phyloP scores from a whole-genome alignment of 1,140 invertebrate species.

The Rhynchophorus ferrugineus region DNA sequence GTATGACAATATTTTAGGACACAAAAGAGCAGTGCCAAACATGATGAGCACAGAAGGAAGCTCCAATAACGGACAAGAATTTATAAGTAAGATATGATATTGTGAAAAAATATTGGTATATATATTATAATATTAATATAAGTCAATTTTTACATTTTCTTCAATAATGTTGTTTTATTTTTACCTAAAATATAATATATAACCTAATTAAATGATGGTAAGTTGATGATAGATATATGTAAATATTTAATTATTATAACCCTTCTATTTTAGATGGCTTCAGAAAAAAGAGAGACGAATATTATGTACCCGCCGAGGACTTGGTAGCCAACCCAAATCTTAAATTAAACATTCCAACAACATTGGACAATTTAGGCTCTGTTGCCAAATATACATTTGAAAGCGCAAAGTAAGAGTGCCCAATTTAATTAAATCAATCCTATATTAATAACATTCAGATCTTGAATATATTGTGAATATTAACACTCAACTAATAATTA shows the following conservation, averaged over 20 bases:
- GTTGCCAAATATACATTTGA: constrained; percentile 34
- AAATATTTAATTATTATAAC: no score
- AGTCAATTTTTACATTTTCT: neutral
- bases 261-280: no score
- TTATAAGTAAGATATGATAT: constrained; percentile 21
- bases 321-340: constrained; percentile 13
- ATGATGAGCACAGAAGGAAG: constrained; percentile 5
- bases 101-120: no score
- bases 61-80: constrained; percentile 12
- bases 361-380: constrained; percentile 30
- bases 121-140: neutral
- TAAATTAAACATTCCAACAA: constrained; percentile 19
- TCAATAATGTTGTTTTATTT: neutral
- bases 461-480: no score
- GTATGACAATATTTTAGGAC: constrained; percentile 12
- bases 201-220: no score
- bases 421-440: no score
- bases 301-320: no score
- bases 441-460: no score
- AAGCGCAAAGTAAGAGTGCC: constrained; percentile 25
- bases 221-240: no score
- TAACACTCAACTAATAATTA: no score
- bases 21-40: constrained; percentile 3
- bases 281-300: no score
- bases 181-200: no score